Evolutionary conservation across 2,888 invertebrate genomes (phyloP), one percentile per base, ranked within the genome.

Genomic region (Icerya purchasi): DNA sequence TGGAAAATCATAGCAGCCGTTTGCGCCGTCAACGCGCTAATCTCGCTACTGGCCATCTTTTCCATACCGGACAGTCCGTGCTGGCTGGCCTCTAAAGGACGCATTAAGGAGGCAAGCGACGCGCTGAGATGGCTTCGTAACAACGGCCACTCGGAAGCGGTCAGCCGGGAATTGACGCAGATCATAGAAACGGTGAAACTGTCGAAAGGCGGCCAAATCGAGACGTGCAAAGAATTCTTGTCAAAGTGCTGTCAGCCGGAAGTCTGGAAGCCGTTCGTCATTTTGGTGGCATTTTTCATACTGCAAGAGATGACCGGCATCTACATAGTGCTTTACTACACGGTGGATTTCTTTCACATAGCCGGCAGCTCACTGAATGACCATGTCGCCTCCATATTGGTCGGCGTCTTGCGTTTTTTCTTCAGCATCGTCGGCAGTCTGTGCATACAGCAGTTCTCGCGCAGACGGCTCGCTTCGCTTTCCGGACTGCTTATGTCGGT

Each of bases 251-350:
- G 50, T 36, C 60, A 56, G 5, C 52, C 52, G 20, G 77, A 75
- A 62, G 80, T 82, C 0, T 71, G 82, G 64, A 83, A 81, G 67
- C 84, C 84, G 0, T 83, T 84, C 69, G 68, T 77, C 2, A 74
- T 83, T 22, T 71, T 84, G 1, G 75, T 83, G 2, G 69, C 76
- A 0, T 83, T 84, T 71, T 79, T 83, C 67, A 70, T 80, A 10
- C 77, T 81, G 65, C 84, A 84, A 75, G 83, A 83, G 68, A 74
- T 82, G 67, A 82, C 82, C 0, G 84, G 84, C 0, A 82, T 84
- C 58, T 84, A 84, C 70, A 77, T 82, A 0, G 80, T 84, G 50
- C 69, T 84, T 53, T 84, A 81, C 67, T 84, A 84, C 67, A 81
- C 83, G 0, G 83, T 83, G 1, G 79, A 77, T 62, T 79, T 84